Base-by-base conservation (phyloP, 2,888 invertebrate species). In the Drosophila koepferae region DNA sequence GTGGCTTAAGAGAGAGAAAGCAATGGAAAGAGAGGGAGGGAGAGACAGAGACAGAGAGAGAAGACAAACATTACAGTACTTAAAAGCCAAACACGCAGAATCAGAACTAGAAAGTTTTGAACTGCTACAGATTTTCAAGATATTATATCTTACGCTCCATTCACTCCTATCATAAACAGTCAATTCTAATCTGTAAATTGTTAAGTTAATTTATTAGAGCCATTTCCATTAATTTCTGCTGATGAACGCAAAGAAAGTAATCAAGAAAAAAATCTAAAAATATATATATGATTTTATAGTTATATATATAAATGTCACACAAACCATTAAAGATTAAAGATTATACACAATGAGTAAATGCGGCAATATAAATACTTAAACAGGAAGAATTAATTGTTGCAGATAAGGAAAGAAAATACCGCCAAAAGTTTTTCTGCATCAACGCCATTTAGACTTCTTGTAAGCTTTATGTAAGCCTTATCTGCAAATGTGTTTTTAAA, bases 401-500 rank as follows among this genome's bases (percentile, higher is more conserved):
- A 23, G 10, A 43, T 9, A 9, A 8, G 34, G 34, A 18, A 10
- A 2, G 3, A 18, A 9, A 4, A 44, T 6, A 28, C 28, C 20
- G 14, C 28, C 9, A 10, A 48, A 48, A 49, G n/a, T 49, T 49
- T n/a, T 38, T 36, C 18, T 2, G 44, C 23, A 18, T 53, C 31
- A 8, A 12, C 6, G n/a, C 12, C 2, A 34, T 61, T 40, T n/a
- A 3, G 28, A 31, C 48, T 44, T 28, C n/a, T 14, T n/a, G 10
- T 43, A 44, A 43, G 44, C n/a, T 18, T 40, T 40, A 40, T 40
- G 40, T 14, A 28, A 18, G 16, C 2, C 62, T 80, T 80, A 67
- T 75, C 80, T 46, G 28, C 41, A 53, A 60, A 46, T 58, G 49
- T 34, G 23, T 69, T 46, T 16, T 48, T 31, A 54, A 77, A 46